These are phyloP conservation scores for Leptonema lineaticorne DNA, from an alignment of 1,140 invertebrate genomes.

Conservation along the genomic window DNA sequence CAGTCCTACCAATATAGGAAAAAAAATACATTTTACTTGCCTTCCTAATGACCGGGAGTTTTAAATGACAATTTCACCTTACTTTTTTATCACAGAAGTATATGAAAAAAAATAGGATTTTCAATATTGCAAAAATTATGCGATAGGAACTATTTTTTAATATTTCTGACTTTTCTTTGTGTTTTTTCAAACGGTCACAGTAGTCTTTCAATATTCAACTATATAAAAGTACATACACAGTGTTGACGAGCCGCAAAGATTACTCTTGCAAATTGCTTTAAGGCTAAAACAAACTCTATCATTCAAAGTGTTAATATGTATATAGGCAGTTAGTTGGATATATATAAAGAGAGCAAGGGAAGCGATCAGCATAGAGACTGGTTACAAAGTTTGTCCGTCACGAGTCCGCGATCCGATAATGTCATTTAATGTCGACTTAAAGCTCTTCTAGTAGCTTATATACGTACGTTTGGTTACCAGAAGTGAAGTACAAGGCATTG, in stretches of 20 bases:
- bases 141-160: too few species aligned
- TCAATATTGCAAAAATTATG: too few species aligned
- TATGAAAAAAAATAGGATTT: too few species aligned
- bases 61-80: too few species aligned
- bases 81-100: too few species aligned
- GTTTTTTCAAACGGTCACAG: neutral
- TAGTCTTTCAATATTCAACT: too few species aligned
- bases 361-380: neutral
- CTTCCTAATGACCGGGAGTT: too few species aligned
- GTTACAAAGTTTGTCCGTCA: constrained; percentile 19
- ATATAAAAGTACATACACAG: neutral
- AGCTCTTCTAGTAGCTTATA: neutral
- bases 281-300: constrained; percentile 28
- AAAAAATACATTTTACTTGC: too few species aligned
- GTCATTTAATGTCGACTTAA: constrained; percentile 19
- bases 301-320: constrained; percentile 18
- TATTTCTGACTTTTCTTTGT: too few species aligned
- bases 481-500: neutral
- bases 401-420: constrained; percentile 16
- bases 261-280: constrained; percentile 25
- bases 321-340: too few species aligned
- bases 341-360: too few species aligned
- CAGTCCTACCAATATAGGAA: too few species aligned
- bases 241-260: neutral
- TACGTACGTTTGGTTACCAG: neutral